Percentiles rank a stretch among this genome's conserved stretches.
Conservation (phyloP, 2,888 invertebrate genomes). For the Neocrepidodera transversa region DNA sequence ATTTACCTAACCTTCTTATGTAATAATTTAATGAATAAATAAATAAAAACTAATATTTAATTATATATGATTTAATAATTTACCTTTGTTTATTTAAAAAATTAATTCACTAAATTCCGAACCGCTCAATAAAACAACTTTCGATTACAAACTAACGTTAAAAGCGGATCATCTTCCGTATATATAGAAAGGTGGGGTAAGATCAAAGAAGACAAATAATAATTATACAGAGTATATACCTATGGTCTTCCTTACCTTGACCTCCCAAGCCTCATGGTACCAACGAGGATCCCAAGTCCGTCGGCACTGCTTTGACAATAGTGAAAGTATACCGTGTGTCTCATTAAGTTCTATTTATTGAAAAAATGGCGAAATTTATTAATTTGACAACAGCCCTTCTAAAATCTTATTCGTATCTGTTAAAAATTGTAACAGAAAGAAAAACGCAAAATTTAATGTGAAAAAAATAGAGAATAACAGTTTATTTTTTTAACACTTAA, state of each 20-base stretch:
- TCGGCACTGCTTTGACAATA: slow-evolving; percentile 17
- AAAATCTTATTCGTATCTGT: too few relatives aligned
- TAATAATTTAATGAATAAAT: too few relatives aligned
- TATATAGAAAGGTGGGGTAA: slow-evolving; percentile 48
- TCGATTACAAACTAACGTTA: slow-evolving; percentile 31
- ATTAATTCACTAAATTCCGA: slow-evolving; percentile 25
- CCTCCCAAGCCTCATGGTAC: slow-evolving; percentile 39
- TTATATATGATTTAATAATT: too few relatives aligned
- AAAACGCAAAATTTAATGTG: too few relatives aligned
- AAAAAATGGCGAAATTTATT: too few relatives aligned
- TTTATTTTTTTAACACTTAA: too few relatives aligned
- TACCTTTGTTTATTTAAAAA: background rate
- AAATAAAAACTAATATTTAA: background rate
- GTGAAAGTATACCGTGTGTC: slow-evolving; percentile 9
- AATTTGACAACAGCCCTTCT: too few relatives aligned
- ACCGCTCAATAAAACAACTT: slow-evolving; percentile 26
- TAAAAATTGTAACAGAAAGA: too few relatives aligned
- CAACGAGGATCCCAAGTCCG: slow-evolving; percentile 41
- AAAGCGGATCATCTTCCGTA: slow-evolving; percentile 39
- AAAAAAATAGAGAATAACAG: too few relatives aligned
- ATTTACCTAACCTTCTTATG: too few relatives aligned
- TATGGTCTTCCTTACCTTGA: slow-evolving; percentile 46
- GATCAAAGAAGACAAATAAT: slow-evolving; percentile 39
- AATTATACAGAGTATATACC: slow-evolving; percentile 30
- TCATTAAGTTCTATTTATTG: too few relatives aligned